Evolutionary conservation across 2,888 invertebrate genomes (phyloP).

Genomic region (Nemoura dubitans): DNA sequence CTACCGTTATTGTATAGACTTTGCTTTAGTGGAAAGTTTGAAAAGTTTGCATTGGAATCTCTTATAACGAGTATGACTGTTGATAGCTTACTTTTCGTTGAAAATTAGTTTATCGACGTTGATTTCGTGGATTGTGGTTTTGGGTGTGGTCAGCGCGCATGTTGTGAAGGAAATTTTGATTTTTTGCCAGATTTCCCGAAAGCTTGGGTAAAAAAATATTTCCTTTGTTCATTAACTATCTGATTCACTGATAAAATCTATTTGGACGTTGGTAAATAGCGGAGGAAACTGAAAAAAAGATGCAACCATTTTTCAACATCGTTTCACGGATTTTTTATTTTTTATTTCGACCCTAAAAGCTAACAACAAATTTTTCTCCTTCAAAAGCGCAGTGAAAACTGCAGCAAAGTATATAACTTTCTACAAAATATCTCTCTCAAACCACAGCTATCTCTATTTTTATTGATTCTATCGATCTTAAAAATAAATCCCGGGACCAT

Average conservation of each 20-base stretch:
- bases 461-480: not conserved
- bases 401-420: not conserved
- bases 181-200: not conserved
- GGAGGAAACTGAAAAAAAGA: not conserved
- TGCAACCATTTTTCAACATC: not conserved
- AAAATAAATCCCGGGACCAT: not conserved
- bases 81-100: not conserved
- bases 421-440: not conserved
- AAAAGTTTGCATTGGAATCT: not conserved
- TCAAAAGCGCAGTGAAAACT: not conserved
- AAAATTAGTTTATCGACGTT: not conserved
- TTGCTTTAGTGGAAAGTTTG: not conserved
- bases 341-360: not conserved
- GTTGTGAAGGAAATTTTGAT: not conserved
- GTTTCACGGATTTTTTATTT: not conserved
- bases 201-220: not conserved
- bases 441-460: not conserved
- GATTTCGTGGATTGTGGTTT: not conserved
- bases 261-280: not conserved
- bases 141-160: not conserved
- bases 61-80: not conserved
- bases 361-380: not conserved
- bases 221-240: constrained; percentile 7
- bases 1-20: not conserved
- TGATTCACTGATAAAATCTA: not conserved